phyloP scores from a whole-genome alignment of 2,113 vertebrate genomes.

The Podiceps cristatus region DNA sequence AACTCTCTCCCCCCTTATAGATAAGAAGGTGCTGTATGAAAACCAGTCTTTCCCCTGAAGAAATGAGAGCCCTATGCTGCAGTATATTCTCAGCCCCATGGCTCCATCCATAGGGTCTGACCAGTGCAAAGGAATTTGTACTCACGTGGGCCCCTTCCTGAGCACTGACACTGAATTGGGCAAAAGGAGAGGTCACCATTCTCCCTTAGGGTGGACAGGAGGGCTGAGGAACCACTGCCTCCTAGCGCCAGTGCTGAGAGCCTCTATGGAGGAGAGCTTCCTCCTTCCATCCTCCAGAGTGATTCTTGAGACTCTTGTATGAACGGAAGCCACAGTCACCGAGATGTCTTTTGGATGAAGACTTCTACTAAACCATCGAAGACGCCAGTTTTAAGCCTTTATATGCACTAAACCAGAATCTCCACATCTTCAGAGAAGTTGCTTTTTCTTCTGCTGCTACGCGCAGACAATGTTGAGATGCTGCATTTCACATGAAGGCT shows the following conservation, averaged over 20 bases:
- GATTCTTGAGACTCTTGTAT: not conserved
- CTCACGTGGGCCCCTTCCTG: conserved; percentile 44
- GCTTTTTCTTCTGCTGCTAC: not conserved
- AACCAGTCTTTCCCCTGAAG: not conserved
- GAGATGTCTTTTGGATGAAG: not conserved
- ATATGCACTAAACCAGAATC: not conserved
- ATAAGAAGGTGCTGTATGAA: not conserved
- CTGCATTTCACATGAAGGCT: not conserved
- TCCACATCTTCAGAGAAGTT: not conserved
- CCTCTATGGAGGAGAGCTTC: not conserved
- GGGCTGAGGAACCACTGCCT: not conserved
- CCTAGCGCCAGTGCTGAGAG: not conserved
- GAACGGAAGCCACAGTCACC: not conserved
- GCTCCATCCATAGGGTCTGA: not conserved
- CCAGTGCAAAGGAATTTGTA: conserved; percentile 34
- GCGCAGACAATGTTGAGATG: not conserved
- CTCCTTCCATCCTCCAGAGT: not conserved
- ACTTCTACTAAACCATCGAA: not conserved
- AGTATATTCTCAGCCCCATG: not conserved
- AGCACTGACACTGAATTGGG: conserved; percentile 20
- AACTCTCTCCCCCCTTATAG: not conserved
- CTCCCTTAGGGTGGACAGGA: not conserved
- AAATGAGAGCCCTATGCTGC: not conserved
- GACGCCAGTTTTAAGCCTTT: not conserved
- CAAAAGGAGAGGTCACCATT: not conserved